Evolutionary conservation across 2,797 vertebrate species (phyloP).

Genomic region (Darevskia mixta): DNA sequence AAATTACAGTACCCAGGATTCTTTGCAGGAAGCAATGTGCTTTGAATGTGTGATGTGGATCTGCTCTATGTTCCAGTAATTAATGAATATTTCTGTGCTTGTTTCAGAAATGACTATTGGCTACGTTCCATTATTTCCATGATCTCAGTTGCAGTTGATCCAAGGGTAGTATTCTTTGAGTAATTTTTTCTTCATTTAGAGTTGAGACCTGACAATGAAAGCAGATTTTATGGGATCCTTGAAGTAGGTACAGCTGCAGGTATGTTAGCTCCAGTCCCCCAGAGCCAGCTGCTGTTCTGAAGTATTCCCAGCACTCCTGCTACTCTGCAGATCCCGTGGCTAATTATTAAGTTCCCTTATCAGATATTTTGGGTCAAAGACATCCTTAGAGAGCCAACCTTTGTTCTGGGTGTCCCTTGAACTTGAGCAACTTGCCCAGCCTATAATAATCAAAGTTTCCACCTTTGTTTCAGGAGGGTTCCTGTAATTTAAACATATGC

Average conservation of each 20-base stretch:
- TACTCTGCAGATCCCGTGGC: background rate
- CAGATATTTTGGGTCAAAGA: background rate
- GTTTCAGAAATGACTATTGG: background rate
- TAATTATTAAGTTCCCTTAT: conserved; percentile 2
- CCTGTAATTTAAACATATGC: background rate
- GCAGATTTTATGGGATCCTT: background rate
- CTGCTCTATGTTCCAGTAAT: background rate
- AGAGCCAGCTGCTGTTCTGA: too few species aligned
- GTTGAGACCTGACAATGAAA: background rate
- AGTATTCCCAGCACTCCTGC: background rate
- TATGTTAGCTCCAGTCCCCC: background rate
- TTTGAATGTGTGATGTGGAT: too few species aligned
- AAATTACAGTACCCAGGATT: too few species aligned
- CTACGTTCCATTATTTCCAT: background rate
- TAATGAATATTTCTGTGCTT: background rate
- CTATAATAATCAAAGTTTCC: background rate
- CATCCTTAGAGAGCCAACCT: background rate
- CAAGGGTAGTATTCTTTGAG: background rate
- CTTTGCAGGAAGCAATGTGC: too few species aligned
- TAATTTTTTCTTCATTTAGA: background rate
- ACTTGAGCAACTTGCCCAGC: background rate
- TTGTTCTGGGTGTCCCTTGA: background rate
- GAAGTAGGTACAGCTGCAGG: background rate
- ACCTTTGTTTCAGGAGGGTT: background rate
- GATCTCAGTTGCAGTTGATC: background rate